Evolutionary conservation across 2,113 vertebrate species (phyloP), one percentile per base, ranked within the genome.

Genomic region (Thamnaconus septentrionalis): DNA sequence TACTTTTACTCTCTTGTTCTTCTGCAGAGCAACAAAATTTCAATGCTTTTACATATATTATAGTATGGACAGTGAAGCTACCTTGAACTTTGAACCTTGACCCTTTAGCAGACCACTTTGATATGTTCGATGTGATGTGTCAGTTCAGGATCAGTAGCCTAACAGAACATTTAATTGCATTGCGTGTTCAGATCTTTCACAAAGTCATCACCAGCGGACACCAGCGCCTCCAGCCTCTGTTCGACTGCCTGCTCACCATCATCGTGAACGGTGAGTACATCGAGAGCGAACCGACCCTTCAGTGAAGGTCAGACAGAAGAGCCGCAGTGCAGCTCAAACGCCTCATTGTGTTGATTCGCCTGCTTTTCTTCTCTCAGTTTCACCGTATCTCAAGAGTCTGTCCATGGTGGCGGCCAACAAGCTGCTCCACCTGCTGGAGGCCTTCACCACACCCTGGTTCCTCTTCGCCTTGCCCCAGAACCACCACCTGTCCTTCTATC

Each of bases 341-440:
- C n/a, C 47, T 4, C 4, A 48, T 48, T 48, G 8, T 48, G 4
- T 9, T 49, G 9, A 3, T 49, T n/a, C n/a, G 2, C n/a, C n/a
- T 10, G 1, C n/a, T 50, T 50, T 50, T 8, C 11, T 9, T 3
- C 9, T 8, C 4, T 7, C 78, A 99, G 97, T 99, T 75, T 98
- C 97, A 3, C 97, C 97, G 0, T 99, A 99, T 79, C 91, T 99
- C 86, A 99, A 99, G 84, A 97, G 95, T 66, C 90, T 98, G 59
- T 98, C 97, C 73, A 99, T 98, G 97, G 95, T 98, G 76, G 93
- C 96, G 0, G 93, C 97, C 79, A 97, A 95, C 87, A 99, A 99
- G 84, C 88, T 99, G 43, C 86, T 99, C 5, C 97, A 99, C 88
- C 93, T 99, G 3, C 89, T 99, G 66, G 97, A 99, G 85, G 96